Evolutionary conservation across 2,113 vertebrate genomes (phyloP).

Genomic region (Martes martes): DNA sequence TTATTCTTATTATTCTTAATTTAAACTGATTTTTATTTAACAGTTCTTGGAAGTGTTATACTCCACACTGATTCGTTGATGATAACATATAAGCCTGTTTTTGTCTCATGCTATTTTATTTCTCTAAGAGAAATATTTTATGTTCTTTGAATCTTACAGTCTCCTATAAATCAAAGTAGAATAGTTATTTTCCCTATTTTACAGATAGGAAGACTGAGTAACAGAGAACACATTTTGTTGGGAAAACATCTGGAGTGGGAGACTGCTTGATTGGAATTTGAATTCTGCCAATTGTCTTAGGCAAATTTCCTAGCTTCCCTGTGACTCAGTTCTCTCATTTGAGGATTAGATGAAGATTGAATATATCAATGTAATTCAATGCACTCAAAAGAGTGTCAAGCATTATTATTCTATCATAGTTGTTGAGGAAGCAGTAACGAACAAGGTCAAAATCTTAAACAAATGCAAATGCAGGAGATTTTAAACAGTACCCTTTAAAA

Average conservation of each 20-base stretch:
- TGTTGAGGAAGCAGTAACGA: background rate
- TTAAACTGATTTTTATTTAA: background rate
- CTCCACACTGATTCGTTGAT: background rate
- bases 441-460: conserved; percentile 7
- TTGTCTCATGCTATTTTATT: background rate
- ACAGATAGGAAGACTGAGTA: background rate
- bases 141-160: background rate
- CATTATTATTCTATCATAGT: background rate
- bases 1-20: background rate
- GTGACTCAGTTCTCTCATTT: background rate
- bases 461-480: background rate
- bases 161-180: background rate
- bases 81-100: background rate
- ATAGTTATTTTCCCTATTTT: background rate
- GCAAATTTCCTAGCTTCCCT: background rate
- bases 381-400: background rate
- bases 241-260: background rate
- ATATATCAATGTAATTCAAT: background rate
- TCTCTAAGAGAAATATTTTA: background rate
- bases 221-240: background rate
- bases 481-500: background rate
- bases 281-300: background rate
- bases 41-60: background rate
- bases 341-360: background rate
- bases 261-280: background rate